Evolutionary conservation across 2,797 vertebrate species (phyloP), one percentile per base, ranked within the genome.

Genomic region (Gallirallus australis): DNA sequence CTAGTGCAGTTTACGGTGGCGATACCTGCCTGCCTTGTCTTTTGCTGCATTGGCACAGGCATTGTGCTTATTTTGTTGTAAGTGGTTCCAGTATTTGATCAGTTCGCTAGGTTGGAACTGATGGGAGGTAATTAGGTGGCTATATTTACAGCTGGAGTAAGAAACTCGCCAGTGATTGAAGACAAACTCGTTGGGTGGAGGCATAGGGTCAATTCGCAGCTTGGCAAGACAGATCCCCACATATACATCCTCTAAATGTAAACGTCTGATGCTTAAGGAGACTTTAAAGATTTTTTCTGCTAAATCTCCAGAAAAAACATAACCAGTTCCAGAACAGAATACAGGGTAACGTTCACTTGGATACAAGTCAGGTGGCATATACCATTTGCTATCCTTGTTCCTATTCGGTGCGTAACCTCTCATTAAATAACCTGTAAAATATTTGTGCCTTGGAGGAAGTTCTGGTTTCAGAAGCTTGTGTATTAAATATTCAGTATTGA

Each of bases 241-340:
- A 2, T 99, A 99, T 19, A 99, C 99, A 6, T 99, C 99, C 97
- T 99, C 99, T 92, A 99, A 97, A 86, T 99, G 99, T 96, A 99
- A 97, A 70, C 98, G 98, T 75, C 96, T 98, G 73, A 99, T 98
- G 65, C 97, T 98, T 93, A 98, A 94, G 42, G 99, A 99, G 30
- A 97, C 98, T 75, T 95, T 96, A 92, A 99, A 99, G 94, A 99
- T 99, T 96, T 98, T 99, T 48, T 97, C 97, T 3, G 99, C 99
- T 96, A 99, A 94, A 96, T 99, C 99, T 77, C 98, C 99, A 40
- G 99, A 99, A 96, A 99, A 99, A 69, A 99, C 99, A 3, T 99
- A 99, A n/a, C 99, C 99, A 0, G 99, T 99, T 82, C 99, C 99
- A 10, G 99, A 99, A 96, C 99, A 99, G 96, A 99, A 99, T n/a